A percentile compares a stretch with the other conserved stretches of the same genome.
phyloP scores from a whole-genome alignment of 2,888 invertebrate species.

The Eulithis prunata region DNA sequence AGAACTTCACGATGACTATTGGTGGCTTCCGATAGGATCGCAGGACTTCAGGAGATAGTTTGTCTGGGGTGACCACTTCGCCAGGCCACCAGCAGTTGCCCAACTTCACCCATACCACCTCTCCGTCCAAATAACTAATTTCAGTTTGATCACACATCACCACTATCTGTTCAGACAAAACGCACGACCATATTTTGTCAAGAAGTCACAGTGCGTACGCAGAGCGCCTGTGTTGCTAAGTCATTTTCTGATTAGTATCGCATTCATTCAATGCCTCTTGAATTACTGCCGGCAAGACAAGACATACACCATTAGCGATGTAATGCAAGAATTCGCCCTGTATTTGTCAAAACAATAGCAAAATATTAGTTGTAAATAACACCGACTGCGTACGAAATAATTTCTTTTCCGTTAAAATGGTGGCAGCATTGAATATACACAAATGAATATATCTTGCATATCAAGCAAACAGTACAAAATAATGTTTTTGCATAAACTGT shows the following conservation, averaged over 20 bases:
- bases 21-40: constrained; percentile 87
- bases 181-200: constrained; percentile 81
- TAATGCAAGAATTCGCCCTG: constrained; percentile 51
- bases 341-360: constrained; percentile 79
- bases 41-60: constrained; percentile 87
- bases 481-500: not conserved
- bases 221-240: constrained; percentile 68
- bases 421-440: constrained; percentile 63
- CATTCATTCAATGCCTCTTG: constrained; percentile 44
- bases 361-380: constrained; percentile 82
- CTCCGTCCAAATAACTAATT: constrained; percentile 88
- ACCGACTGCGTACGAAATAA: constrained; percentile 82
- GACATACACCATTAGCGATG: constrained; percentile 42
- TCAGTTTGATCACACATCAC: constrained; percentile 89
- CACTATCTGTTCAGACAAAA: constrained; percentile 71
- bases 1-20: constrained; percentile 93
- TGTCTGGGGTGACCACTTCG: constrained; percentile 87
- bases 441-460: constrained; percentile 2
- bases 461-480: not conserved
- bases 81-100: constrained; percentile 95
- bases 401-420: constrained; percentile 54
- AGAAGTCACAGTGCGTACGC: constrained; percentile 68
- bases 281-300: constrained; percentile 47
- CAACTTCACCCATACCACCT: constrained; percentile 94
- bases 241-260: constrained; percentile 55